These are phyloP conservation scores for Oxytorus armatus DNA, from an alignment of 2,888 invertebrate genomes.

Conservation along the genomic window DNA sequence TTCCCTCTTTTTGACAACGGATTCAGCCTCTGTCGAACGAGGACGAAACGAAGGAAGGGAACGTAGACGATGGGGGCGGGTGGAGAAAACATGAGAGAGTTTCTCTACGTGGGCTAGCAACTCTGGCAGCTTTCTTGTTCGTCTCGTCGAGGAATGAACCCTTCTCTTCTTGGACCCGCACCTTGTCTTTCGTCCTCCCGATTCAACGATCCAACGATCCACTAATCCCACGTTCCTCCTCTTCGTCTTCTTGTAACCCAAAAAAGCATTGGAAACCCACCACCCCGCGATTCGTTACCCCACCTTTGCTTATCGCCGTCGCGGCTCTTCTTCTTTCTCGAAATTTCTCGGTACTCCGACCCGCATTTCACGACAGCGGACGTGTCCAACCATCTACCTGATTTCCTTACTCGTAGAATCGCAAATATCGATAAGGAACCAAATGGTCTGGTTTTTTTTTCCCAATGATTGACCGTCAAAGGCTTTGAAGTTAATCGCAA, in stretches of 20 bases:
- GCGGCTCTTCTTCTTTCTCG: constrained; percentile 5
- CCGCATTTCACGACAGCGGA: constrained; percentile 9
- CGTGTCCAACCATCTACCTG: background rate
- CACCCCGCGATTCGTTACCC: background rate
- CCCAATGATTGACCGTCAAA: too few relatives aligned
- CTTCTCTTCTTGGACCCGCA: too few relatives aligned
- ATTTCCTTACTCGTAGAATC: background rate
- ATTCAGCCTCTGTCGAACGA: constrained; percentile 17
- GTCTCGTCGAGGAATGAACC: background rate
- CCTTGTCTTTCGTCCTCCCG: too few relatives aligned
- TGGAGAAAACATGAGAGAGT: constrained; percentile 7
- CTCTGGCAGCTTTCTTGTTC: constrained; percentile 45
- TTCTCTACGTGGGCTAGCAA: constrained; percentile 33
- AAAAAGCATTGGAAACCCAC: constrained; percentile 10
- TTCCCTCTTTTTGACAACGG: background rate
- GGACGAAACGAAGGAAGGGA: background rate
- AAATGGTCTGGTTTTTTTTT: too few relatives aligned
- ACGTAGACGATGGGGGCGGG: background rate
- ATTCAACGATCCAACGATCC: too few relatives aligned
- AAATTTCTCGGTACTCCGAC: constrained; percentile 6
- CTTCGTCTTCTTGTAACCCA: too few relatives aligned
- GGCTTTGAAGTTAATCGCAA: too few relatives aligned
- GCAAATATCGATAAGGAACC: too few relatives aligned
- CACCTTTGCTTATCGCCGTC: background rate
- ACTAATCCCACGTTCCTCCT: too few relatives aligned